These are phyloP conservation scores for Elegia similella DNA, from an alignment of 2,888 invertebrate species.

Conservation along the genomic window DNA sequence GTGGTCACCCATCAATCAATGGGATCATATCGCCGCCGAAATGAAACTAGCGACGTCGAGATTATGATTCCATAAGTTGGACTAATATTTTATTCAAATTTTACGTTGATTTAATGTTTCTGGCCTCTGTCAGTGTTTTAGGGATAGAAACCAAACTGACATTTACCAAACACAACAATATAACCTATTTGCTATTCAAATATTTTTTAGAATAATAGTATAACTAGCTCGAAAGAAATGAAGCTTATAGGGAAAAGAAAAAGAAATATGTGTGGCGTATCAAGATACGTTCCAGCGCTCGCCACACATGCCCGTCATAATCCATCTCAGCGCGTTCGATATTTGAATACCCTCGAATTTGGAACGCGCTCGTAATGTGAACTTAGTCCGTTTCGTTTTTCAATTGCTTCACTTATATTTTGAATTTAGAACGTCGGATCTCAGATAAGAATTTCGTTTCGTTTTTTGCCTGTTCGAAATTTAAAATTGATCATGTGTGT, in stretches of 20 bases:
- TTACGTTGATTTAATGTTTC: constrained; percentile 74
- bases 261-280: constrained; percentile 49
- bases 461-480: constrained; percentile 37
- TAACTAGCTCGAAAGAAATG: constrained; percentile 31
- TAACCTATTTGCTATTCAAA: constrained; percentile 59
- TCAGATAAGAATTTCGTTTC: constrained; percentile 58
- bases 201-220: constrained; percentile 32
- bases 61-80: constrained; percentile 76
- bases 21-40: constrained; percentile 75
- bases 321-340: constrained; percentile 72
- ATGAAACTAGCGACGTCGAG: constrained; percentile 62
- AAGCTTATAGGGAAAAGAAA: constrained; percentile 37
- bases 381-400: constrained; percentile 77
- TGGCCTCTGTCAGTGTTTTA: constrained; percentile 53
- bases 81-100: constrained; percentile 80
- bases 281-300: constrained; percentile 60
- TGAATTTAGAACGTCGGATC: constrained; percentile 72
- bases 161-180: constrained; percentile 36
- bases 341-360: constrained; percentile 79
- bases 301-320: constrained; percentile 59
- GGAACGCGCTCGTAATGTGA: constrained; percentile 75
- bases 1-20: constrained; percentile 81
- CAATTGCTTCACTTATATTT: constrained; percentile 80
- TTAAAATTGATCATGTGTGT: constrained; percentile 36
- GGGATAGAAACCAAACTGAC: constrained; percentile 34